Evolutionary conservation across 2,888 invertebrate species (phyloP).

Genomic region (Drosophila meridiana): DNA sequence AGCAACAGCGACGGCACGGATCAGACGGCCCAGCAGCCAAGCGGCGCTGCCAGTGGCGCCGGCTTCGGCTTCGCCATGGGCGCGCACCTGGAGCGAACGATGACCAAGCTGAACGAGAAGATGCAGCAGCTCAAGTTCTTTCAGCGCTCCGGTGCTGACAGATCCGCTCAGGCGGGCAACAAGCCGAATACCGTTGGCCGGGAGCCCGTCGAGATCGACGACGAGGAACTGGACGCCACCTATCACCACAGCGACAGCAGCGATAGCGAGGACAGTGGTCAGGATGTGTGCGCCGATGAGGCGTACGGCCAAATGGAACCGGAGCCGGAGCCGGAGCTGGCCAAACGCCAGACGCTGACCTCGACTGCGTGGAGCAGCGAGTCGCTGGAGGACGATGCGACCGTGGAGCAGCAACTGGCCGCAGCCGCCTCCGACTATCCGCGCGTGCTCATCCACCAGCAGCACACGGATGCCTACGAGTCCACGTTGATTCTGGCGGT

Average conservation of each 20-base stretch:
- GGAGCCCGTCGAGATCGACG: conserved; percentile 59
- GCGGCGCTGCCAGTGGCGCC: conserved; percentile 22
- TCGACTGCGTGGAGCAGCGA: conserved; percentile 79
- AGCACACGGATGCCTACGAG: conserved; percentile 81
- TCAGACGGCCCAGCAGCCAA: conserved; percentile 50
- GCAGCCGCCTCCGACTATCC: conserved; percentile 62
- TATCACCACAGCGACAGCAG: conserved; percentile 67
- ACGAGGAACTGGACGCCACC: conserved; percentile 63
- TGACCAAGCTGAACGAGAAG: conserved; percentile 78
- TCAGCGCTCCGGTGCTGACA: conserved; percentile 13
- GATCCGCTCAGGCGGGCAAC: conserved; percentile 7
- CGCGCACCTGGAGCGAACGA: conserved; percentile 69
- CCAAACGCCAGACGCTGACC: conserved; percentile 43
- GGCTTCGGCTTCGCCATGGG: conserved; percentile 18
- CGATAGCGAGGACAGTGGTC: conserved; percentile 29
- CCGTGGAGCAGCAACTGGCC: conserved; percentile 29
- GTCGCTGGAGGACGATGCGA: conserved; percentile 61
- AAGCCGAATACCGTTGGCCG: conserved; percentile 51
- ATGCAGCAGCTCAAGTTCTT: conserved; percentile 80
- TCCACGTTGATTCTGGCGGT: conserved; percentile 83
- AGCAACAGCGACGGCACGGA: conserved; percentile 54
- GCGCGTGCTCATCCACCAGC: conserved; percentile 82
- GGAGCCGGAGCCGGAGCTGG: background rate
- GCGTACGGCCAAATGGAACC: conserved; percentile 38
- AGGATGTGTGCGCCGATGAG: conserved; percentile 37